Conservation (phyloP, 2,113 vertebrate species). For the Nothoprocta pentlandii region DNA sequence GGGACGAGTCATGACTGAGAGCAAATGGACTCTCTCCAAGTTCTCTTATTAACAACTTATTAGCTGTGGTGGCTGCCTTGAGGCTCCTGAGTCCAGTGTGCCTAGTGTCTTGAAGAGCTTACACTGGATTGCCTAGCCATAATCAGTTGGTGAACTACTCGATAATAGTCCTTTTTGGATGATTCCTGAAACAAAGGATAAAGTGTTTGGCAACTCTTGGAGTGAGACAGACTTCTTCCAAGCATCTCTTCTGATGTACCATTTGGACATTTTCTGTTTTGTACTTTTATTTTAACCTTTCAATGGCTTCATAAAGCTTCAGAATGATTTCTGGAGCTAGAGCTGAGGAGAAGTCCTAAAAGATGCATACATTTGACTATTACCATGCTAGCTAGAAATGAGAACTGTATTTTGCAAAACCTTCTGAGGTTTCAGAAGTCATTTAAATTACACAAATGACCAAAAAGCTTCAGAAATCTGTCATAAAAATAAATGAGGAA, state of each 20-base stretch:
- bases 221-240: not conserved
- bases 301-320: not conserved
- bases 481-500: not conserved
- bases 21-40: not conserved
- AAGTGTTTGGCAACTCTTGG: not conserved
- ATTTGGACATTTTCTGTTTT: not conserved
- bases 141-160: not conserved
- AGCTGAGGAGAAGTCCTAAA: not conserved
- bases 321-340: not conserved
- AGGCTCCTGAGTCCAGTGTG: not conserved
- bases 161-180: rapidly evolving
- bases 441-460: not conserved
- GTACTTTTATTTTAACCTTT: not conserved
- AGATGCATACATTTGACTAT: not conserved
- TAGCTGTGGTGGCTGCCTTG: not conserved
- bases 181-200: not conserved
- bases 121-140: not conserved
- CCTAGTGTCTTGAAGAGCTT: not conserved
- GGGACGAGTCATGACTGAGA: not conserved
- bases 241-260: not conserved
- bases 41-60: not conserved
- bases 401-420: not conserved
- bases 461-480: not conserved
- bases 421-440: not conserved
- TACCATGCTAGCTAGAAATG: not conserved